Evolutionary conservation across 2,797 vertebrate genomes (phyloP).

Genomic region (Eulemur coronatus): DNA sequence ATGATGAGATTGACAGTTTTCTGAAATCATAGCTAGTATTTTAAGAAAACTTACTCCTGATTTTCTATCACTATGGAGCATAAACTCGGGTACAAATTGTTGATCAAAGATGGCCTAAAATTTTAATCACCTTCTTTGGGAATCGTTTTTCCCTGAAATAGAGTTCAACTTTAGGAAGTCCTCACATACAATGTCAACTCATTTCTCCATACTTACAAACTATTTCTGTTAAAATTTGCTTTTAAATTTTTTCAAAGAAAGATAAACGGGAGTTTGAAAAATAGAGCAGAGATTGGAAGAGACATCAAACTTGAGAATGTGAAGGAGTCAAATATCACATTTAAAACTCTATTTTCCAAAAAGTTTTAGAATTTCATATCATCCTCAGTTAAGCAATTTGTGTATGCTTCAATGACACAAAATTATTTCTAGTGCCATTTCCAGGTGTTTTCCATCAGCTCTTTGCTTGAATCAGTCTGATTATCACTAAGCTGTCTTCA

Average conservation of each 20-base stretch:
- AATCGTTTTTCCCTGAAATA: constrained; percentile 32
- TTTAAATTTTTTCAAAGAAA: background rate
- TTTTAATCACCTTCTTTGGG: background rate
- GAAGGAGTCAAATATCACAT: constrained; percentile 1
- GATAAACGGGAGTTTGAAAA: constrained; percentile 11
- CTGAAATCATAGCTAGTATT: constrained; percentile 22
- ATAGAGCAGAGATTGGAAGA: background rate
- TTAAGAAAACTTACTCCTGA: constrained; percentile 46
- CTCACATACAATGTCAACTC: background rate
- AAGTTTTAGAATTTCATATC: background rate
- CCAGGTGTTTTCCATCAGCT: background rate
- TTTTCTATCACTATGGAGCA: background rate
- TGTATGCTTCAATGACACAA: constrained; percentile 29
- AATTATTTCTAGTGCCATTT: background rate
- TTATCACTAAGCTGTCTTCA: background rate
- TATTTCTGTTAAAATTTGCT: constrained; percentile 39
- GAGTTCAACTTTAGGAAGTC: background rate
- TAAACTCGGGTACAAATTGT: background rate
- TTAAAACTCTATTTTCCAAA: constrained; percentile 47
- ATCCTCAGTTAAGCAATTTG: background rate
- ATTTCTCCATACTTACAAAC: background rate
- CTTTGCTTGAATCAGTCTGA: background rate
- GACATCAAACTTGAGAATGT: background rate
- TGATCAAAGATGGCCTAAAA: constrained; percentile 36
- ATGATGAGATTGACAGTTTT: constrained; percentile 55